Conservation (phyloP, 2,888 invertebrate species). For the Phlogophora meticulosa region DNA sequence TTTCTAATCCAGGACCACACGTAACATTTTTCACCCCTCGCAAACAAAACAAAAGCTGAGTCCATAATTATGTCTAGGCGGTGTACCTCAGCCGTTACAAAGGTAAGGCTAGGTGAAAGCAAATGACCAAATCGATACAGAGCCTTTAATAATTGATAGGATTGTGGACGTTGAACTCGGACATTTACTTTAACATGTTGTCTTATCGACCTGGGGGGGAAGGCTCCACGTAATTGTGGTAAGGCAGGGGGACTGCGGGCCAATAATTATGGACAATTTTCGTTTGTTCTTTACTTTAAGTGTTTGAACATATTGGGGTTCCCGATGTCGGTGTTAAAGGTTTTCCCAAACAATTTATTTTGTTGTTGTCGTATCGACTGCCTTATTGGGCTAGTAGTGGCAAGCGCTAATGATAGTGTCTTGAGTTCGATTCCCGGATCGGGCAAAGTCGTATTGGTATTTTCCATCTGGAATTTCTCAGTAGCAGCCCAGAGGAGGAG, state of each 20-base stretch:
- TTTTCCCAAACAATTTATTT: background rate
- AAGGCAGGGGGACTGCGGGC: slow-evolving; percentile 11
- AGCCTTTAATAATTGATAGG: slow-evolving; percentile 72
- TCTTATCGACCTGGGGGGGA: slow-evolving; percentile 65
- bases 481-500: too few species aligned
- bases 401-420: too few species aligned
- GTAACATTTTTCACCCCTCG: slow-evolving; percentile 14
- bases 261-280: slow-evolving; percentile 40
- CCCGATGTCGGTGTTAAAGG: background rate
- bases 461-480: too few species aligned
- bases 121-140: slow-evolving; percentile 87
- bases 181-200: slow-evolving; percentile 61
- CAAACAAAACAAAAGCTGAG: slow-evolving; percentile 39
- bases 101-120: slow-evolving; percentile 80
- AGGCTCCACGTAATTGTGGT: slow-evolving; percentile 36
- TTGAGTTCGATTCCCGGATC: too few species aligned
- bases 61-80: slow-evolving; percentile 43
- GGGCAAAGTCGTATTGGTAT: too few species aligned
- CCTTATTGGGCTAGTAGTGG: too few species aligned
- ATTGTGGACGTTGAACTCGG: slow-evolving; percentile 46
- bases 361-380: background rate
- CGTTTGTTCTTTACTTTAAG: slow-evolving; percentile 5
- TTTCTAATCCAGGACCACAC: slow-evolving; percentile 5
- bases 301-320: background rate
- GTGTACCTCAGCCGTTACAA: slow-evolving; percentile 68